Evolutionary conservation across 2,888 invertebrate genomes (phyloP).

Genomic region (Perdita meconis): DNA sequence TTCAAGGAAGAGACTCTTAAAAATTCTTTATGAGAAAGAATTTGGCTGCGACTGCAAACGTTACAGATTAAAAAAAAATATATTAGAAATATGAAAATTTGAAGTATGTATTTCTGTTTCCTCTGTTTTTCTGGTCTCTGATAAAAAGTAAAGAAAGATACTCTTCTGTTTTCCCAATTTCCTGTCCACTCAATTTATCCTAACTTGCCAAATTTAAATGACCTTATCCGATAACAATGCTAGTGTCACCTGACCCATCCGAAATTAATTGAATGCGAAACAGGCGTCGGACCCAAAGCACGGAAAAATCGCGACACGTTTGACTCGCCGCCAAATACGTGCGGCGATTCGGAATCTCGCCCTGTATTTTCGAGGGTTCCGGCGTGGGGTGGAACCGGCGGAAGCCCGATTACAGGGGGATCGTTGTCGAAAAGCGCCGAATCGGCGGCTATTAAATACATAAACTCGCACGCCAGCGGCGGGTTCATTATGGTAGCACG

Average conservation of each 20-base stretch:
- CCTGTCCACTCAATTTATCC: too few species aligned
- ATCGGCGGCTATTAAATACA: constrained; percentile 52
- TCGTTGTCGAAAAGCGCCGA: constrained; percentile 30
- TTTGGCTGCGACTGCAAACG: too few species aligned
- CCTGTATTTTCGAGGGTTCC: constrained; percentile 21
- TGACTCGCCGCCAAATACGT: constrained; percentile 26
- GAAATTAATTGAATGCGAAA: constrained; percentile 23
- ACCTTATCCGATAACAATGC: not conserved
- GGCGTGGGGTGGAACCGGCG: constrained; percentile 32
- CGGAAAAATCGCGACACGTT: constrained; percentile 13
- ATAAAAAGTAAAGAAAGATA: too few species aligned
- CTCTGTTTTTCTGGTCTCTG: too few species aligned
- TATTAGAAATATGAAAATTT: too few species aligned
- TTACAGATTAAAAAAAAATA: too few species aligned
- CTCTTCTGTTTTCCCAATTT: too few species aligned
- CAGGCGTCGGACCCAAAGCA: not conserved
- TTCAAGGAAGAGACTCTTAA: too few species aligned
- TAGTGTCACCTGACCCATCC: not conserved
- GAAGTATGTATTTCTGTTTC: too few species aligned
- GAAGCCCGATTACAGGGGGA: constrained; percentile 5
- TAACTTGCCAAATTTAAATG: too few species aligned
- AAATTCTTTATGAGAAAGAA: too few species aligned
- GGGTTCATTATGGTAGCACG: constrained; percentile 48
- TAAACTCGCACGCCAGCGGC: constrained; percentile 29
- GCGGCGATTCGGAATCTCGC: constrained; percentile 7